phyloP scores from a whole-genome alignment of 1,140 invertebrate genomes.

The Parasteatoda tepidariorum region DNA sequence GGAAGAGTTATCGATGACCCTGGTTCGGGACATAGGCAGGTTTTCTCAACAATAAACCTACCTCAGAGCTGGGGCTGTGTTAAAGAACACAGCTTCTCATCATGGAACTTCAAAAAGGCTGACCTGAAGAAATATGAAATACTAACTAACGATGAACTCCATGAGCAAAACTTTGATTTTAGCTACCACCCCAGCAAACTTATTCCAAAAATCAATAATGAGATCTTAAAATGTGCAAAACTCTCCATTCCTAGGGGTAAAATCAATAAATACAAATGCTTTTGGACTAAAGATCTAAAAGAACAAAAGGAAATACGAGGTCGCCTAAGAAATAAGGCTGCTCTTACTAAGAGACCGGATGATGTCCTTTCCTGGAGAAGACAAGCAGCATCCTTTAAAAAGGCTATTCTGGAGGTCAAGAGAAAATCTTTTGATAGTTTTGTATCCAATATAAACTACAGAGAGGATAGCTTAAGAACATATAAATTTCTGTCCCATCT shows the following conservation, averaged over 20 bases:
- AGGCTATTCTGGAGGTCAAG: neutral
- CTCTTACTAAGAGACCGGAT: neutral
- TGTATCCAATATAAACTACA: slow-evolving; percentile 9
- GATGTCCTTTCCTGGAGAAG: neutral
- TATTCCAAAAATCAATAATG: too few relatives aligned
- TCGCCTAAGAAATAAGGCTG: slow-evolving; percentile 2
- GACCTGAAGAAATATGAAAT: neutral
- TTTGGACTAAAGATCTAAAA: neutral
- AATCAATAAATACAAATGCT: neutral
- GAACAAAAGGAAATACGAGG: neutral
- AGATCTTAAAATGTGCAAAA: too few relatives aligned
- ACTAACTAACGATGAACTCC: neutral
- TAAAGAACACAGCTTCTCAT: neutral
- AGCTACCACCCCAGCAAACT: neutral
- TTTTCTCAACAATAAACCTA: neutral
- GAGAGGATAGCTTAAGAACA: slow-evolving; percentile 7
- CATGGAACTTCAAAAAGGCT: slow-evolving; percentile 9
- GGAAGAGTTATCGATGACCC: neutral
- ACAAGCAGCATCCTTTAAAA: neutral
- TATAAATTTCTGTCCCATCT: slow-evolving; percentile 9
- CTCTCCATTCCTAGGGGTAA: too few relatives aligned
- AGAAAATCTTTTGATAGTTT: slow-evolving; percentile 17
- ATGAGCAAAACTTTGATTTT: neutral
- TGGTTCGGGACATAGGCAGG: slow-evolving; percentile 1
- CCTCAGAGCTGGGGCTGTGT: neutral